Conservation (phyloP, 2,888 invertebrate genomes). For the Formica aserva region DNA sequence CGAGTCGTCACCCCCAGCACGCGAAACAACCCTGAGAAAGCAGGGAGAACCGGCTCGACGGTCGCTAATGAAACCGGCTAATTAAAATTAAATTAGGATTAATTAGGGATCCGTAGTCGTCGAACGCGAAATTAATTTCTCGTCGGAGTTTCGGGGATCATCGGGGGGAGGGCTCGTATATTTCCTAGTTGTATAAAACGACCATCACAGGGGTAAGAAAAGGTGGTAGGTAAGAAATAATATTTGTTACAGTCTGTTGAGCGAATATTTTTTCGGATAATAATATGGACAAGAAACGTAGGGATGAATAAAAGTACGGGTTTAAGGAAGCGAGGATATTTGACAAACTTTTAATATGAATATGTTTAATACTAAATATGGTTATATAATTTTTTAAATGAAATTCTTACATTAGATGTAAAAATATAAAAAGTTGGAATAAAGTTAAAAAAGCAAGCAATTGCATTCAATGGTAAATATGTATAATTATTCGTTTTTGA, state of each 20-base stretch:
- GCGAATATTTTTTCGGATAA: not conserved
- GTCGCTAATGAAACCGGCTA: slow-evolving; percentile 54
- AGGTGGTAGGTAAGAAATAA: not conserved
- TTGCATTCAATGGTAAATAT: not conserved
- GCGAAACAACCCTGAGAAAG: slow-evolving; percentile 47
- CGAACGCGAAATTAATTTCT: slow-evolving; percentile 71
- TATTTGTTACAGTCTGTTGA: not conserved
- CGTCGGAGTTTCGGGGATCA: slow-evolving; percentile 65
- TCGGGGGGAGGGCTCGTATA: slow-evolving; percentile 44
- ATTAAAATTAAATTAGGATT: slow-evolving; percentile 70
- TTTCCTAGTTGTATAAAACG: slow-evolving; percentile 43
- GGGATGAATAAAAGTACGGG: not conserved
- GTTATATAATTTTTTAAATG: not conserved
- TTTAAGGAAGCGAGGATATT: not conserved
- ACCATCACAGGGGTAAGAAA: not conserved
- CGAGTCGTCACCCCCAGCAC: slow-evolving; percentile 28
- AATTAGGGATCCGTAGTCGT: slow-evolving; percentile 63
- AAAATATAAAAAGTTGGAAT: not conserved
- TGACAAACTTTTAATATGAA: not conserved
- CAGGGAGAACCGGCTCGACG: slow-evolving; percentile 37
- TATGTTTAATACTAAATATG: not conserved
- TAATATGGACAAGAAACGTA: not conserved
- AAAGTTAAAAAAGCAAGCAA: not conserved
- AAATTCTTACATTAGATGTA: not conserved
- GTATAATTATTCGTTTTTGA: not conserved